Base-by-base conservation (phyloP, 1,140 invertebrate species). In the fruit fly (Drosophila melanogaster) region DNA sequence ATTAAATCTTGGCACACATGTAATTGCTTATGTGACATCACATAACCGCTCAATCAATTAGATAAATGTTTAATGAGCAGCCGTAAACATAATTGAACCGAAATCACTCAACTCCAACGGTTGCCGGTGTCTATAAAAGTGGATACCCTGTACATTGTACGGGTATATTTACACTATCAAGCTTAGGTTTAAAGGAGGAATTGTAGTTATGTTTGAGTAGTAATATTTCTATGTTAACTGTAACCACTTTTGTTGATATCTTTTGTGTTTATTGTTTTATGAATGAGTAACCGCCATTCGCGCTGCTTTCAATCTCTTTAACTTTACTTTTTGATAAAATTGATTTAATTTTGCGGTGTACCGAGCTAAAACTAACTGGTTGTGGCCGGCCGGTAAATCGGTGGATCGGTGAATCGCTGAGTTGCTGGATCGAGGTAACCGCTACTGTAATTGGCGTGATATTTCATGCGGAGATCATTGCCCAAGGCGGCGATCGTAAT, bases 11-110 rank as follows among this genome's bases (percentile, higher is more conserved):
- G 19, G 35, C 55, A 65, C 35, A 77, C 47, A 60, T 54, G 22
- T 65, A 38, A 15, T 33, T 46, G 37, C 10, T 7, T 17, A 15
- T 59, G 61, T 72, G 80, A 72, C 80, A 79, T 84, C 79, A 76
- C 61, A 87, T 83, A 57, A 77, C 33, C 30, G 41, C 46, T 77
- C 66, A 83, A 87, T 87, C 83, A 87, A 73, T 83, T 49, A 40
- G 51, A 89, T 83, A 81, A 83, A 86, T 83, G 59, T 79, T 86
- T 87, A 87, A 86, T 87, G 83, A 73, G 83, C 44, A 77, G 66
- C 51, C 66, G 61, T 64, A 69, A 87, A 76, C 78, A 71, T 79
- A 86, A 86, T 87, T 81, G 79, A 70, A 57, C 46, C 58, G 78
- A 73, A 87, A 72, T 77, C 79, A 83, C 75, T 87, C 50, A 71